Evolutionary conservation across 2,797 vertebrate genomes (phyloP).

Genomic region (Muraenolepis orangiensis): DNA sequence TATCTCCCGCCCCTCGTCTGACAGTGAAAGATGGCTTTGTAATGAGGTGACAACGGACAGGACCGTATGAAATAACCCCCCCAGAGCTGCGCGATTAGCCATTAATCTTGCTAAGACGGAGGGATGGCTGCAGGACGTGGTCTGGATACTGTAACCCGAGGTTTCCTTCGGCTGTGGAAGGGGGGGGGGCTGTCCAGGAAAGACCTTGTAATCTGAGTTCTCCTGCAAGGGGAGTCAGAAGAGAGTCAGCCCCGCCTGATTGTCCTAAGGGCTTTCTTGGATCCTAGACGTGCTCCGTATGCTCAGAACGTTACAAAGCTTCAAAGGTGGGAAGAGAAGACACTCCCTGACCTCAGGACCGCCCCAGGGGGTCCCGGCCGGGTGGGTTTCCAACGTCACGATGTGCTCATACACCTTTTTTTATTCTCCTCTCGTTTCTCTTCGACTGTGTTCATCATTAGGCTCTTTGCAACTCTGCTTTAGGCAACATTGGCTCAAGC

Average conservation of each 20-base stretch:
- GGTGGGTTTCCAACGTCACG: not conserved
- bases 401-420: not conserved
- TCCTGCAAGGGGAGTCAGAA: not conserved
- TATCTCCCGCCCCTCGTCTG: constrained; percentile 27
- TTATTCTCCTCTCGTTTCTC: not conserved
- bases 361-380: no score
- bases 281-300: not conserved
- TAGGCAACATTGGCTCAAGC: not conserved
- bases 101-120: constrained; percentile 61
- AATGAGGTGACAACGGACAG: constrained; percentile 63
- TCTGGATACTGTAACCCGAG: constrained; percentile 66
- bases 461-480: not conserved
- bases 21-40: constrained; percentile 63
- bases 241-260: not conserved
- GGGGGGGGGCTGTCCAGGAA: not conserved
- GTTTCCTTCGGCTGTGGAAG: constrained; percentile 43
- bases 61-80: constrained; percentile 58
- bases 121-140: constrained; percentile 59
- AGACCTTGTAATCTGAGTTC: not conserved
- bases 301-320: not conserved
- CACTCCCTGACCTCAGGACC: not conserved
- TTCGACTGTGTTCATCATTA: not conserved
- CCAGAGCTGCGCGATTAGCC: constrained; percentile 62
- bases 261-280: not conserved
- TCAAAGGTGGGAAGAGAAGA: not conserved